Conservation (phyloP, 2,888 invertebrate species). For the Penaeus monodon region DNA sequence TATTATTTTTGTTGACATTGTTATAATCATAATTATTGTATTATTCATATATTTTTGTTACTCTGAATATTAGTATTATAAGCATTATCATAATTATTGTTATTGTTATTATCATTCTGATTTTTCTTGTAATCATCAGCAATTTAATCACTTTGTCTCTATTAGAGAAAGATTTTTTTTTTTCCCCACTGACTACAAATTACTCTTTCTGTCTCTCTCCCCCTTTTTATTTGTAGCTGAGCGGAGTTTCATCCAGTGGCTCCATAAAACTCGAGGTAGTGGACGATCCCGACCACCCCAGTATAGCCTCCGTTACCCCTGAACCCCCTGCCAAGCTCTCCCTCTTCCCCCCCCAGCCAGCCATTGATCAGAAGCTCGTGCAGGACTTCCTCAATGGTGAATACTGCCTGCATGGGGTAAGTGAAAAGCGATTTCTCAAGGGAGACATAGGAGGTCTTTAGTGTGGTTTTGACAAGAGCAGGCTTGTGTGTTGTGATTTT, state of each 20-base stretch:
- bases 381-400: constrained; percentile 85
- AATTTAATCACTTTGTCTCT: background rate
- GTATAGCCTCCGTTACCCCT: background rate
- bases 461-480: too few relatives aligned
- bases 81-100: background rate
- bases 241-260: constrained; percentile 52
- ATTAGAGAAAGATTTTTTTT: too few relatives aligned
- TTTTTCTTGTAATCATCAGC: background rate
- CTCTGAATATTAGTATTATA: too few relatives aligned
- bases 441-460: too few relatives aligned
- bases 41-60: too few relatives aligned
- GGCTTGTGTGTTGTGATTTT: too few relatives aligned
- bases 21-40: too few relatives aligned
- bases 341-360: constrained; percentile 65
- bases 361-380: constrained; percentile 79
- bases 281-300: constrained; percentile 19
- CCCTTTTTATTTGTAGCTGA: constrained; percentile 20
- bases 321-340: constrained; percentile 10
- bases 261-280: constrained; percentile 48
- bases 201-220: background rate
- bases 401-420: constrained; percentile 87
- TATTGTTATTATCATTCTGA: background rate
- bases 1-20: too few relatives aligned
- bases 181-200: too few relatives aligned
- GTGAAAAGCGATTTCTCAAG: constrained; percentile 66